These are phyloP conservation scores for Colinus virginianus DNA, from an alignment of 2,113 vertebrate species.

Conservation along the genomic window DNA sequence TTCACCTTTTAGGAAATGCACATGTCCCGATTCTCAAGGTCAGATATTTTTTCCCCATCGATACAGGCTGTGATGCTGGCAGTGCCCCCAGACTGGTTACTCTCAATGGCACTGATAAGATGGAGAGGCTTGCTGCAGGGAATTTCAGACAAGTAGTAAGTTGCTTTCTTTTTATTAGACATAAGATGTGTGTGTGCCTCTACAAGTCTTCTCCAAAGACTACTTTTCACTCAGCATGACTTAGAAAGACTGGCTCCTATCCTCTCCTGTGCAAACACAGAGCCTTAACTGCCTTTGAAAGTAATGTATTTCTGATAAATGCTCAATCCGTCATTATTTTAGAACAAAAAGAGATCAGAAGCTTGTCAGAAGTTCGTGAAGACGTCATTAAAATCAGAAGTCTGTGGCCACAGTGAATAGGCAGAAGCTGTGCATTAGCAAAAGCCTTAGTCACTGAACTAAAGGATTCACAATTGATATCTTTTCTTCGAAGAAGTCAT, in stretches of 20 bases:
- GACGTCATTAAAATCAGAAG: neutral
- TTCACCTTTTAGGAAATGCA: neutral
- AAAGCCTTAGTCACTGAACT: neutral
- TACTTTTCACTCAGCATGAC: neutral
- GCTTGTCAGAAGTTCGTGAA: neutral
- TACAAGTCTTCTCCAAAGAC: neutral
- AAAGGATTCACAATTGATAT: no score
- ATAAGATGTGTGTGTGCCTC: neutral
- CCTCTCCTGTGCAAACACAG: neutral
- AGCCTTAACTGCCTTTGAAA: neutral
- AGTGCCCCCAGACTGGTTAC: accelerated
- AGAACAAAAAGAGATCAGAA: neutral
- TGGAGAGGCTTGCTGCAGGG: neutral
- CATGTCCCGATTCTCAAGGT: neutral
- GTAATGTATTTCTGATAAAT: neutral
- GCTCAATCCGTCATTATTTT: neutral
- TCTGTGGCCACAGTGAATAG: neutral
- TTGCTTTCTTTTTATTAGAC: neutral
- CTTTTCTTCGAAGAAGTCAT: neutral
- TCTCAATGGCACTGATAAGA: neutral
- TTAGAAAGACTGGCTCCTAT: neutral
- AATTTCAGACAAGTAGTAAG: neutral
- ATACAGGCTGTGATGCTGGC: neutral
- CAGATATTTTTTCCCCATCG: neutral
- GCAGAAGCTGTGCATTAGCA: neutral